Evolutionary conservation across 2,113 vertebrate genomes (phyloP).

Genomic region (Mesembrinibis cayennensis): DNA sequence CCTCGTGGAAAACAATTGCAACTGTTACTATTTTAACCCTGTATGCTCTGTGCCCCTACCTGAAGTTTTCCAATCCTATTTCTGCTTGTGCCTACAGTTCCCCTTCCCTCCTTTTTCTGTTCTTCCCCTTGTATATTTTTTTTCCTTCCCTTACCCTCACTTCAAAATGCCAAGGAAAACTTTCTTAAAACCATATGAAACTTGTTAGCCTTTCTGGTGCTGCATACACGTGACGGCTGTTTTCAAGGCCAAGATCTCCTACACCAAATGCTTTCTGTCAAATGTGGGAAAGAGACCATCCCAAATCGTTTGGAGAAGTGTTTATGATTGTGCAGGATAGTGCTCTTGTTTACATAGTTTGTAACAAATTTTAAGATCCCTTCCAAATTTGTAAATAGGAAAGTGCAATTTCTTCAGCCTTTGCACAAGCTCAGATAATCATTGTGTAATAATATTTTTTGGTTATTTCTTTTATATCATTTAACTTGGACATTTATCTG

Average conservation of each 20-base stretch:
- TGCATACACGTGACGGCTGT: neutral
- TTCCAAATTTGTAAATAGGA: slow-evolving; percentile 16
- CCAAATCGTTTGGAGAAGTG: neutral
- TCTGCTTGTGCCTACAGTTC: neutral
- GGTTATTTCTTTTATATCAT: neutral
- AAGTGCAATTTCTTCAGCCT: slow-evolving; percentile 8
- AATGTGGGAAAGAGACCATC: neutral
- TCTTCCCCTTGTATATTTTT: neutral
- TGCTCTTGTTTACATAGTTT: slow-evolving; percentile 1
- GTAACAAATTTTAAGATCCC: neutral
- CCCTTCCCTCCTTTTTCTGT: neutral
- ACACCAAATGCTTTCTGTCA: neutral
- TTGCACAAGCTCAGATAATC: neutral
- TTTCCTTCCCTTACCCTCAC: neutral
- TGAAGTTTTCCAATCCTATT: neutral
- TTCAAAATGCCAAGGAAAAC: neutral
- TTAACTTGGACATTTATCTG: neutral
- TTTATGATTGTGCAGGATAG: neutral
- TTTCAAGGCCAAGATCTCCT: slow-evolving; percentile 2
- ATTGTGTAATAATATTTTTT: neutral
- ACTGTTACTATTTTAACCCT: neutral
- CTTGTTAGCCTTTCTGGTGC: neutral
- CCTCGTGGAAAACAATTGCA: neutral
- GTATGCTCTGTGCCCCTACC: neutral
- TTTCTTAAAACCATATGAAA: neutral